phyloP scores from a whole-genome alignment of 1,140 invertebrate genomes.

The Leptinotarsa defecta region DNA sequence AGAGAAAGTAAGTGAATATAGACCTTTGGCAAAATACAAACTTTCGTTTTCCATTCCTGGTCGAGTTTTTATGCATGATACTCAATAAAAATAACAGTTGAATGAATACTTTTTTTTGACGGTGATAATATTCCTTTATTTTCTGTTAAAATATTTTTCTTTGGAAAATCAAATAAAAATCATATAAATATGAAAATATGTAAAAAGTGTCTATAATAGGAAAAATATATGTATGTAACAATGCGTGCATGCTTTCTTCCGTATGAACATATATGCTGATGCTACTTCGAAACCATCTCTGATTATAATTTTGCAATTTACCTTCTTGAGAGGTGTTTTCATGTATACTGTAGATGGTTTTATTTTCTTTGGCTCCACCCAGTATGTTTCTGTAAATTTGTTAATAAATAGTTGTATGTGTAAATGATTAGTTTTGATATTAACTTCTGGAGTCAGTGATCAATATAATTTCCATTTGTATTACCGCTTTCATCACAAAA shows the following conservation, averaged over 20 bases:
- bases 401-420: no score
- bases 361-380: conserved; percentile 8
- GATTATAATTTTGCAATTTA: not conserved
- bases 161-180: conserved; percentile 26
- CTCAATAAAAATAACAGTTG: not conserved
- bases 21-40: no score
- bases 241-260: conserved; percentile 28
- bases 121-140: conserved; percentile 19
- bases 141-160: not conserved
- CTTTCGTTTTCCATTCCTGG: not conserved
- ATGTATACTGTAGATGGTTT: conserved; percentile 23
- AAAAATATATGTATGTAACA: conserved; percentile 26
- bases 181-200: conserved; percentile 26
- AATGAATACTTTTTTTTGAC: conserved; percentile 29
- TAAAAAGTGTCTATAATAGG: conserved; percentile 33
- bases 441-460: no score
- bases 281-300: not conserved
- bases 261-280: conserved; percentile 16
- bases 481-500: no score
- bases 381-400: conserved; percentile 19
- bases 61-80: conserved; percentile 9
- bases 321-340: conserved; percentile 9
- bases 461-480: no score
- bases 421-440: no score
- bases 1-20: no score